Evolutionary conservation across 2,113 vertebrate genomes (phyloP).

Genomic region (Crotalus viridis): DNA sequence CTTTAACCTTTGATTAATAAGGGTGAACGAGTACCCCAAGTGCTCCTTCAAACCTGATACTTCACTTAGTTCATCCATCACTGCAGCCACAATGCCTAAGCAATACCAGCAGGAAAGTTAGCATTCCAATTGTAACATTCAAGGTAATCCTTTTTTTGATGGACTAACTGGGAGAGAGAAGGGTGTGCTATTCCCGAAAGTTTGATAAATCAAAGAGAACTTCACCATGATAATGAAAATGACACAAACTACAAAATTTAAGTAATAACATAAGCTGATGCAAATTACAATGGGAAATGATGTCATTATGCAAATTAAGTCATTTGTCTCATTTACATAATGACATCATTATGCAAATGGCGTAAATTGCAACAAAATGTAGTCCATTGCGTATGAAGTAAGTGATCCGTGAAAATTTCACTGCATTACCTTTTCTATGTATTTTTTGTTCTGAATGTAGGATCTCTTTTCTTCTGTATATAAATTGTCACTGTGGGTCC

Average conservation of each 20-base stretch:
- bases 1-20: not conserved
- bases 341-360: not conserved
- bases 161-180: not conserved
- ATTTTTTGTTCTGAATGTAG: not conserved
- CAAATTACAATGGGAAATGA: not conserved
- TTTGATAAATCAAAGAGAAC: not conserved
- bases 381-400: not conserved
- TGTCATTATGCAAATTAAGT: not conserved
- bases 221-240: not conserved
- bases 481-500: not conserved
- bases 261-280: not conserved
- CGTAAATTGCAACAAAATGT: not conserved
- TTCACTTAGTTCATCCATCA: not conserved
- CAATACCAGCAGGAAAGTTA: not conserved
- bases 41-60: not conserved
- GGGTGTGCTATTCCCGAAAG: not conserved
- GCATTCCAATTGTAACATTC: not conserved
- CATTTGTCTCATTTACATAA: not conserved
- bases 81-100: not conserved
- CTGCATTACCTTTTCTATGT: not conserved
- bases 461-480: not conserved
- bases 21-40: not conserved
- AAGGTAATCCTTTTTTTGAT: not conserved
- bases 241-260: not conserved
- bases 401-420: not conserved